These are phyloP conservation scores for Trididemnum miniatum DNA, from an alignment of 23 tunicate genomes.

Conservation along the genomic window DNA sequence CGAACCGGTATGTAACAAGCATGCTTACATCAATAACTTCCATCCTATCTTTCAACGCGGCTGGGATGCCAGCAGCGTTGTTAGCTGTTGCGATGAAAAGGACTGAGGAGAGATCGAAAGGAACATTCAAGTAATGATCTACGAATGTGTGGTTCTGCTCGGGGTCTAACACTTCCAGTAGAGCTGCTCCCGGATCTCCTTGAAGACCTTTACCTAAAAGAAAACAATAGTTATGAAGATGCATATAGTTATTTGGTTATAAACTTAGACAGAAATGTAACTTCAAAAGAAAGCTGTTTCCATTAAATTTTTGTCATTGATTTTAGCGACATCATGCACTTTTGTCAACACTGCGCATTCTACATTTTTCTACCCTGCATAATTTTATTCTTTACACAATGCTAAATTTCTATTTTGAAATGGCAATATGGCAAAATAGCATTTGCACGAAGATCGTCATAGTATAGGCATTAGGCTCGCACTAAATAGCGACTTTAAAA, in stretches of 20 bases:
- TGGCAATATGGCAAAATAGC: no score
- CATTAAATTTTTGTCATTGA: neutral
- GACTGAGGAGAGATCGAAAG: conserved; percentile 62
- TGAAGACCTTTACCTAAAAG: conserved; percentile 56
- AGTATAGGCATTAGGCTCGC: no score
- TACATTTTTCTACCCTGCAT: no score
- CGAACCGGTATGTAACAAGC: no score
- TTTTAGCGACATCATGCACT: neutral
- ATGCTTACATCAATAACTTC: conserved; percentile 63
- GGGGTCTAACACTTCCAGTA: conserved; percentile 68
- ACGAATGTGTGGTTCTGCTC: conserved; percentile 68
- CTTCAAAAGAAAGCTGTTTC: no score
- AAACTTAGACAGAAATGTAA: no score
- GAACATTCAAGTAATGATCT: conserved; percentile 64
- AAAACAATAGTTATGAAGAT: neutral
- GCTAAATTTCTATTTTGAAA: no score
- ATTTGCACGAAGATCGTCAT: no score
- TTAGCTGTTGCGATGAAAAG: conserved; percentile 69
- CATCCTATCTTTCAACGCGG: conserved; percentile 63
- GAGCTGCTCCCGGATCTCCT: conserved; percentile 64
- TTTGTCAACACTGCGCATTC: no score
- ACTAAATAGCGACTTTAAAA: no score
- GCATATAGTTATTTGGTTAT: no score
- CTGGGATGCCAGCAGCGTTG: conserved; percentile 30
- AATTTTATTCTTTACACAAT: no score